These are phyloP conservation scores for Anodontia alba DNA, from an alignment of 2,888 invertebrate genomes.

Conservation along the genomic window DNA sequence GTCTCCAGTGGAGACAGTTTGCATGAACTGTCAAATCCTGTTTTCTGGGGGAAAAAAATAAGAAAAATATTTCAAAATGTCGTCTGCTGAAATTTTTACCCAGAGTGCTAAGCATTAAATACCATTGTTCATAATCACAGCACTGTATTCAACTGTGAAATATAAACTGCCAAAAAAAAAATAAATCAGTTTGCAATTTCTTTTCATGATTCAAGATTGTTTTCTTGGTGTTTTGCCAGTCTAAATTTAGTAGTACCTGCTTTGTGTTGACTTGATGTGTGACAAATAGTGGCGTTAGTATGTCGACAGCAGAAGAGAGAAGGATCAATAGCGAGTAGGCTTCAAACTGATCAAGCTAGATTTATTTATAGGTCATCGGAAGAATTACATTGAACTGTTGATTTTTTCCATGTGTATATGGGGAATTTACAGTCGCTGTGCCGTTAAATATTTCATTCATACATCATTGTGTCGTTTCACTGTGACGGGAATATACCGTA, in stretches of 20 bases:
- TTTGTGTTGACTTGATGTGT: background rate
- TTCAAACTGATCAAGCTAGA: background rate
- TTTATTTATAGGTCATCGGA: conserved; percentile 10
- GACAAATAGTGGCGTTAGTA: conserved; percentile 15
- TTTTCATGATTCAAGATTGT: no score
- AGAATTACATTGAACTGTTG: background rate
- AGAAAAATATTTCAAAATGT: no score
- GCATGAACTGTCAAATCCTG: no score
- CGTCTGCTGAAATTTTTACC: no score
- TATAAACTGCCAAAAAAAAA: no score
- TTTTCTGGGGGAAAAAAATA: no score
- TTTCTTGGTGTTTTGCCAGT: background rate
- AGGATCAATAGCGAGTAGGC: background rate
- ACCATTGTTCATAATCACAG: no score
- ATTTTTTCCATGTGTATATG: conserved; percentile 15
- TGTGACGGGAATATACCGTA: background rate
- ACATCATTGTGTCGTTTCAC: background rate
- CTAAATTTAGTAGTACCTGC: background rate
- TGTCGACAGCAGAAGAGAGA: background rate
- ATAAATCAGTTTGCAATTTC: no score
- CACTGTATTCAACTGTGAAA: no score
- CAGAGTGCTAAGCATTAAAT: no score
- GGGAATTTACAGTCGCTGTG: conserved; percentile 14
- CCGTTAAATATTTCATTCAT: conserved; percentile 9
- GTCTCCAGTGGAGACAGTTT: no score